These are phyloP conservation scores for Toxotes jaculatrix DNA, from an alignment of 2,113 vertebrate species.

Conservation along the genomic window DNA sequence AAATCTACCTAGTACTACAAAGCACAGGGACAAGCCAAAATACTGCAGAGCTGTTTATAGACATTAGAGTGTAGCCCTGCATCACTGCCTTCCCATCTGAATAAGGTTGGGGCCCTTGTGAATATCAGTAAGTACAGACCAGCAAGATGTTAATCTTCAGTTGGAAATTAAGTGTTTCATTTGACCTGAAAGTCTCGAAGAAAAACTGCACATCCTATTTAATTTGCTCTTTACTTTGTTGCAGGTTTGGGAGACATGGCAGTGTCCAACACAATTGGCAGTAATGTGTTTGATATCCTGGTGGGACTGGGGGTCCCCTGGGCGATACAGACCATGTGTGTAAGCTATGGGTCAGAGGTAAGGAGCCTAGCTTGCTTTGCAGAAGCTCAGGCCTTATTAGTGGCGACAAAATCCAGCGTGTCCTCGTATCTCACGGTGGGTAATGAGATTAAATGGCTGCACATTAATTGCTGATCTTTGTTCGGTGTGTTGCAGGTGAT, in stretches of 20 bases:
- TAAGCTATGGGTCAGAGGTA: conserved; percentile 91
- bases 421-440: background rate
- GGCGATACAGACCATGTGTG: conserved; percentile 94
- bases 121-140: conserved; percentile 13
- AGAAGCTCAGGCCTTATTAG: background rate
- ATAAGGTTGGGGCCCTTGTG: conserved; percentile 17
- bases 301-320: conserved; percentile 96
- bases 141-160: background rate
- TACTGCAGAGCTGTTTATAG: conserved; percentile 35
- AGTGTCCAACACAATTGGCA: conserved; percentile 96
- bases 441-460: background rate
- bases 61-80: background rate
- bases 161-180: background rate
- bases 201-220: background rate
- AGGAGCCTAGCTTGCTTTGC: conserved; percentile 17
- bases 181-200: background rate
- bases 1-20: background rate
- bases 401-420: background rate
- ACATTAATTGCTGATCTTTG: background rate
- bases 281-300: conserved; percentile 98
- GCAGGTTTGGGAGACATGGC: conserved; percentile 97
- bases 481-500: conserved; percentile 85
- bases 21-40: conserved; percentile 12
- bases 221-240: background rate
- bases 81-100: conserved; percentile 9